Conservation (phyloP, 2,113 vertebrate genomes). For the Podarcis cretensis region DNA sequence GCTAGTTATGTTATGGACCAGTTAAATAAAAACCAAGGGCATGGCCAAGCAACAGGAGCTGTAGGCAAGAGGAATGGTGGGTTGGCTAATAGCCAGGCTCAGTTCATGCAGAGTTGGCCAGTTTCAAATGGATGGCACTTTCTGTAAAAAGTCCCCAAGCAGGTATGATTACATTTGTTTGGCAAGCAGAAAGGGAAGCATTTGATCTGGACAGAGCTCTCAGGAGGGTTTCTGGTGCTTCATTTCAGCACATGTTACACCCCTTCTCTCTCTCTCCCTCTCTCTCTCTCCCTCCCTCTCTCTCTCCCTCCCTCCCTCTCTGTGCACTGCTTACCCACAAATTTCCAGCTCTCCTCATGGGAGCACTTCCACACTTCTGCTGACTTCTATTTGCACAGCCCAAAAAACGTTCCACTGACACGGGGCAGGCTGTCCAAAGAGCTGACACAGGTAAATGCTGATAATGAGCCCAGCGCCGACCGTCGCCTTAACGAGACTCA, state of each 20-base stretch:
- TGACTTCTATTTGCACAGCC: not conserved
- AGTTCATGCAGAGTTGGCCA: too few relatives aligned
- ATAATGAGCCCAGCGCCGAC: not conserved
- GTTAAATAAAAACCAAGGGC: too few relatives aligned
- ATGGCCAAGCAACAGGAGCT: not conserved
- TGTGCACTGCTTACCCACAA: not conserved
- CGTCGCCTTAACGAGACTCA: not conserved
- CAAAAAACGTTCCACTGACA: not conserved
- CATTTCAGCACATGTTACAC: not conserved
- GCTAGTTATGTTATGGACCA: not conserved
- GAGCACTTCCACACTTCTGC: not conserved
- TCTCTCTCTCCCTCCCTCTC: not conserved
- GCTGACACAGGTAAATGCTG: constrained; percentile 14
- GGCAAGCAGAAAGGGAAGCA: not conserved
- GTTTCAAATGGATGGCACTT: not conserved
- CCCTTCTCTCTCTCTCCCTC: too few relatives aligned
- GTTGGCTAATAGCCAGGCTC: not conserved
- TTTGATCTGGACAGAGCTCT: not conserved
- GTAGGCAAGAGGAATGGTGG: not conserved
- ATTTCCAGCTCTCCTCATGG: not conserved
- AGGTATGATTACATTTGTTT: not conserved
- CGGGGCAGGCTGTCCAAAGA: not conserved
- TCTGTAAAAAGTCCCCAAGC: too few relatives aligned
- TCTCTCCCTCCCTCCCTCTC: not conserved
- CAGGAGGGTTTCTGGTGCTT: not conserved